Percentiles rank a stretch among this genome's conserved stretches.
These are phyloP conservation scores for Leistus spinibarbis DNA, from an alignment of 2,888 invertebrate genomes.

Conservation along the genomic window DNA sequence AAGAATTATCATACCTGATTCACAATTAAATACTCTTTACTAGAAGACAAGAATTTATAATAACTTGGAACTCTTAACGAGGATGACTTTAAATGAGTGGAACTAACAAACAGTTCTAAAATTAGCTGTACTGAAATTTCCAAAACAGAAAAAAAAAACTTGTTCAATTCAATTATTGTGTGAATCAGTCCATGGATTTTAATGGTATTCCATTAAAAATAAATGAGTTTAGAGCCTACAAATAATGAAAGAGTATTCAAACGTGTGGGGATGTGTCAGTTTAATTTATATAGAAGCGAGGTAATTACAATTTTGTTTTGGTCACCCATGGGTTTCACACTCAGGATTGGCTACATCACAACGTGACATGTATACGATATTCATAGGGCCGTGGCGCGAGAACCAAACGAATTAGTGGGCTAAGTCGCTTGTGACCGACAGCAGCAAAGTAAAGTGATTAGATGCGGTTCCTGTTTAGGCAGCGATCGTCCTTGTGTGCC, in stretches of 20 bases:
- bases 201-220: not conserved
- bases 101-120: too few species aligned
- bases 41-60: too few species aligned
- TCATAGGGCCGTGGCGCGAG: not conserved
- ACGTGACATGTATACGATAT: too few species aligned
- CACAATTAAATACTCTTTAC: too few species aligned
- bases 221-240: not conserved
- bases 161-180: not conserved
- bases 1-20: too few species aligned
- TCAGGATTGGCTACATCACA: not conserved
- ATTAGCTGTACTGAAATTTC: too few species aligned
- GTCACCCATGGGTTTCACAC: not conserved
- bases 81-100: too few species aligned
- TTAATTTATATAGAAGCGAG: not conserved
- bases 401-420: not conserved
- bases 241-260: not conserved
- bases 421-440: constrained; percentile 3
- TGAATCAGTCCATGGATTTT: not conserved
- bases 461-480: not conserved
- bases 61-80: too few species aligned
- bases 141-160: too few species aligned
- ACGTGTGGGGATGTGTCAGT: not conserved
- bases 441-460: constrained; percentile 1
- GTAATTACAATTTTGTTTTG: not conserved
- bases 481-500: not conserved